Evolutionary conservation across 2,797 vertebrate species (phyloP).

Genomic region (Apodemus agrarius): DNA sequence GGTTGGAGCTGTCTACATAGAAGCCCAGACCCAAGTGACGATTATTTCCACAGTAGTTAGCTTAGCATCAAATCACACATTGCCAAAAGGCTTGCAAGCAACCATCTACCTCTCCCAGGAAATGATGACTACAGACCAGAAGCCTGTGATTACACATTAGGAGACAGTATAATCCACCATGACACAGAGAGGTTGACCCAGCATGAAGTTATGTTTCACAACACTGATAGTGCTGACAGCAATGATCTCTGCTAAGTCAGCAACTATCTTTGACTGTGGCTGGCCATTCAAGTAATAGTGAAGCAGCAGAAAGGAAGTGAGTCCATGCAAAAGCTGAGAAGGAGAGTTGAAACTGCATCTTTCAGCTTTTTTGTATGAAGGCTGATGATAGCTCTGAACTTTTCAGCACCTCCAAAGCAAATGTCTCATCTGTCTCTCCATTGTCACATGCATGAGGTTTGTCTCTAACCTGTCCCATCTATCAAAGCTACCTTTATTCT

Average conservation of each 20-base stretch:
- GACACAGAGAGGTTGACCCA: neutral
- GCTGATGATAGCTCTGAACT: slow-evolving; percentile 92
- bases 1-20: slow-evolving; percentile 90
- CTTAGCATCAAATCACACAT: slow-evolving; percentile 92
- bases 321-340: slow-evolving; percentile 93
- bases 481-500: neutral
- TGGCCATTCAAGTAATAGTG: slow-evolving; percentile 83
- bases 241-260: neutral
- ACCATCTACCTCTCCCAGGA: slow-evolving; percentile 95
- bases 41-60: slow-evolving; percentile 89
- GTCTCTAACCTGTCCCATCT: neutral
- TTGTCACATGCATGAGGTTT: slow-evolving; percentile 90
- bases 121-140: slow-evolving; percentile 93
- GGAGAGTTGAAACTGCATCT: slow-evolving; percentile 93
- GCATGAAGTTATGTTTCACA: neutral
- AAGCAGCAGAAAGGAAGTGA: slow-evolving; percentile 93
- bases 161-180: neutral
- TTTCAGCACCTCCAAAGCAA: slow-evolving; percentile 90
- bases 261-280: neutral
- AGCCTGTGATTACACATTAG: slow-evolving; percentile 85
- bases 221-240: neutral
- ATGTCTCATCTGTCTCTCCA: slow-evolving; percentile 89
- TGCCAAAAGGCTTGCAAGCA: slow-evolving; percentile 95
- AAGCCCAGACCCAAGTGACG: slow-evolving; percentile 91
- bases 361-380: slow-evolving; percentile 93